Evolutionary conservation across 2,113 vertebrate genomes (phyloP).

Genomic region (Xerus inauris): DNA sequence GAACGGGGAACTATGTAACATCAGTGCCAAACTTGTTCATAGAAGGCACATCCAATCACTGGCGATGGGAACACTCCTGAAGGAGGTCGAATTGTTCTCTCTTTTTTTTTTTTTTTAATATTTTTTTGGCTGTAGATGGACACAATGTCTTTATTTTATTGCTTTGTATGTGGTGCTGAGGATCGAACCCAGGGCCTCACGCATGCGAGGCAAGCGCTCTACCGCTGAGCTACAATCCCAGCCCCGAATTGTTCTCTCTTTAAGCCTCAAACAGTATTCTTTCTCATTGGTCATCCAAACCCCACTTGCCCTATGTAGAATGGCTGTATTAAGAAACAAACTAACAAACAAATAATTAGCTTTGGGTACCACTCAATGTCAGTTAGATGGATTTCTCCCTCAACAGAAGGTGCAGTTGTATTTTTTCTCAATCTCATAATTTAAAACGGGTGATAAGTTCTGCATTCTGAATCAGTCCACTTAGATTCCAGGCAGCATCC

Average conservation of each 20-base stretch:
- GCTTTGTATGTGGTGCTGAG: too few species aligned
- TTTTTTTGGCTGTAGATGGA: too few species aligned
- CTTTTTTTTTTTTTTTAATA: too few species aligned
- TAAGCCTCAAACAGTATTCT: slow-evolving; percentile 54
- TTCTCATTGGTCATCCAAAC: slow-evolving; percentile 63
- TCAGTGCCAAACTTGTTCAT: slow-evolving; percentile 46
- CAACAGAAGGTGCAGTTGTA: neutral
- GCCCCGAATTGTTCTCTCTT: slow-evolving; percentile 61
- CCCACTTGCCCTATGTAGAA: slow-evolving; percentile 32
- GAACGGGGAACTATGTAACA: neutral
- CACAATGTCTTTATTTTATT: too few species aligned
- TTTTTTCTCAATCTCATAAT: slow-evolving; percentile 54
- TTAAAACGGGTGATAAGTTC: slow-evolving; percentile 62
- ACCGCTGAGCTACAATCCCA: too few species aligned
- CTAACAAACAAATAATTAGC: too few species aligned
- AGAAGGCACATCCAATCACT: neutral
- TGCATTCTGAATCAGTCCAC: slow-evolving; percentile 54
- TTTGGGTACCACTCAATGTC: slow-evolving; percentile 21
- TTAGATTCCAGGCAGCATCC: slow-evolving; percentile 28
- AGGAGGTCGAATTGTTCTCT: slow-evolving; percentile 65
- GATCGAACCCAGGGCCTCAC: too few species aligned
- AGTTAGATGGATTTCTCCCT: slow-evolving; percentile 39
- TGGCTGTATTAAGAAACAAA: slow-evolving; percentile 18
- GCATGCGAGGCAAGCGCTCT: too few species aligned
- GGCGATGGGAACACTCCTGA: neutral